Base-by-base conservation (phyloP, 2,888 invertebrate genomes). In the Trachelus stipa region DNA sequence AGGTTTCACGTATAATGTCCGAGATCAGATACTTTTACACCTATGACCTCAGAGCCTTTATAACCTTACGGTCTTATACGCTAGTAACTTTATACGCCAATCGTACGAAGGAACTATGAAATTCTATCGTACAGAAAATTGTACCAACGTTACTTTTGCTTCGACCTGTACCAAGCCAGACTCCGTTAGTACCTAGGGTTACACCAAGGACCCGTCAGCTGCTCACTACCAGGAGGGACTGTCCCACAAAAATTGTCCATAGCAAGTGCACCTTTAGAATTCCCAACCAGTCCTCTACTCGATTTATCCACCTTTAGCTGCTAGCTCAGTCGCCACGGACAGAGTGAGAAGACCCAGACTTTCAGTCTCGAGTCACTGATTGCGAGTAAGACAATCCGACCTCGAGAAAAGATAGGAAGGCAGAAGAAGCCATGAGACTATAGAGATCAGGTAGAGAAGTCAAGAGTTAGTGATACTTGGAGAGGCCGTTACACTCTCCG, bases 401-500 rank as follows among this genome's bases (percentile, higher is more conserved):
- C 56, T 23, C 23, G 56, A 56, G 11, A 56, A 74, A 79, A 76
- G 79, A 81, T 76, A 78, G 76, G 69, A 37, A 75, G 75, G 79
- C 81, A 83, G 74, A 76, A 77, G 76, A 77, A 73, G 79, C 76
- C 75, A 75, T 74, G 73, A 76, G 76, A 76, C 77, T 74, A 78
- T 73, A 74, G 75, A 71, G 56, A 56, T 56, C 56, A 56, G 23
- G 23, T 56, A 56, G 56, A 56, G 56, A 56, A 56, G 56, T 56
- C 56, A 56, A 56, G 56, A 56, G 23, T 56, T 23, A 56, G 56
- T 9, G 56, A 56, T 56, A 56, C 56, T 56, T 23, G 78, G 79
- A 81, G 85, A 86, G 84, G 87, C 83, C 83, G 84, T 88, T 86
- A 85, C 83, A 85, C 86, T 81, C 69, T 81, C 76, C 75, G 73